Evolutionary conservation across 2,888 invertebrate genomes (phyloP), one percentile per base, ranked within the genome.

Genomic region (Heliconius ethilla): DNA sequence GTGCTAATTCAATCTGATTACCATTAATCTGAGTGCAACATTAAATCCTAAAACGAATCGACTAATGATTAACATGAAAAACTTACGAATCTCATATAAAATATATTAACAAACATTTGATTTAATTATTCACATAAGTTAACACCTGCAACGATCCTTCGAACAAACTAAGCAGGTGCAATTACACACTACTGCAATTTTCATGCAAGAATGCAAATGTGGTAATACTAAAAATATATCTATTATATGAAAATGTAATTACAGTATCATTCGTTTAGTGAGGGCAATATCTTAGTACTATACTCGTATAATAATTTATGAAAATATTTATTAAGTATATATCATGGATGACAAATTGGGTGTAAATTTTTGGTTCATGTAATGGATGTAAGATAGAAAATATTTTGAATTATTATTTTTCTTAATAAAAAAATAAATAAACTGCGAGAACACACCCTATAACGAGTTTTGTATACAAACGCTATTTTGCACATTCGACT

Each of bases 201-300:
- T n/a, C 66, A 67, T 67, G n/a, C 67, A 15, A 67, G n/a, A 67
- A 67, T 27, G 27, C 27, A 27, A 67, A 66, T 22, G 33, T 67
- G 67, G 13, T 37, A 33, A 25, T 69, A n/a, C n/a, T n/a, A 37
- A 69, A 69, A 69, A 37, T 59, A 66, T 40, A 11, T 33, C 33
- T 65, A 65, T 65, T 22, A 65, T 65, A 29, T 62, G 25, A 25
- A 62, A 25, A 62, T n/a, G 2, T 55, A 45, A 40, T 22, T 55
- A 55, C 18, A 55, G 9, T 55, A 55, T 55, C 9, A 55, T 22
- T 55, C 22, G 9, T 55, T 55, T n/a, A 22, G 18, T 55, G 55
- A 45, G 22, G 18, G 18, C 55, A 55, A 55, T 55, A 55, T 55
- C 55, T 55, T 55, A 55, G 22, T n/a, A 55, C 55, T 55, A 55